Percentiles rank a stretch among this genome's conserved stretches.
These are phyloP conservation scores for Proisotoma minuta DNA, from an alignment of 2,888 invertebrate genomes.

Conservation along the genomic window DNA sequence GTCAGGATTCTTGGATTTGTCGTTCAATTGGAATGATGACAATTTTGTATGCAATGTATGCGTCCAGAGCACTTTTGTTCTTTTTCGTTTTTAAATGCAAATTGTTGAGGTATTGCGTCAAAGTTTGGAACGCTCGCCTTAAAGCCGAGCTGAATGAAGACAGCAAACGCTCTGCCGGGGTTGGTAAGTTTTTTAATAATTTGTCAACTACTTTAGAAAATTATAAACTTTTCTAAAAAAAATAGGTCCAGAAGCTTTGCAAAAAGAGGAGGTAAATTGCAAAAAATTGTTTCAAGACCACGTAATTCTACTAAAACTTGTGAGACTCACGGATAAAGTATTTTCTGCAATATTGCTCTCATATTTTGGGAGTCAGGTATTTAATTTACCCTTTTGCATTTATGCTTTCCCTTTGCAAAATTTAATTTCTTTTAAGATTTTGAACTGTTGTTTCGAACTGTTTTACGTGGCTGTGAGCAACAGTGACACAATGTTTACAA, in stretches of 20 bases:
- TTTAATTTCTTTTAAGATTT: slow-evolving; percentile 26
- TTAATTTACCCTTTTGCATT: too few relatives aligned
- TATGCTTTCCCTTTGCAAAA: not conserved
- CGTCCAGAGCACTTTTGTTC: slow-evolving; percentile 30
- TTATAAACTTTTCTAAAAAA: too few relatives aligned
- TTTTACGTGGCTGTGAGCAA: slow-evolving; percentile 36
- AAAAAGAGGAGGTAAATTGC: slow-evolving; percentile 8
- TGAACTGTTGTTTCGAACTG: slow-evolving; percentile 41
- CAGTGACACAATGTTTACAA: not conserved
- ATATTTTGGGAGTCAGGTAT: slow-evolving; percentile 39
- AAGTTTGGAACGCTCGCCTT: slow-evolving; percentile 17
- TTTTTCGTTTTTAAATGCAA: slow-evolving; percentile 33
- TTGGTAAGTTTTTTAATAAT: too few relatives aligned
- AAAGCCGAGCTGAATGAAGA: not conserved
- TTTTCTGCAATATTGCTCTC: slow-evolving; percentile 35
- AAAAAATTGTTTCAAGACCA: slow-evolving; percentile 29
- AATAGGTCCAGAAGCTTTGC: not conserved
- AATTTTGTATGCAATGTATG: slow-evolving; percentile 35
- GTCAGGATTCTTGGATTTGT: slow-evolving; percentile 6
- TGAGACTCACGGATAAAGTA: slow-evolving; percentile 28
- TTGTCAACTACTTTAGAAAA: too few relatives aligned
- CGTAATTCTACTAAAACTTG: slow-evolving; percentile 19
- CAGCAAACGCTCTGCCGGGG: too few relatives aligned
- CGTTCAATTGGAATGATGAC: slow-evolving; percentile 22
- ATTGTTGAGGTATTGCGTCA: slow-evolving; percentile 25